Evolutionary conservation across 2,888 invertebrate genomes (phyloP), one percentile per base, ranked within the genome.

Genomic region (Sphaeridia pumilis): DNA sequence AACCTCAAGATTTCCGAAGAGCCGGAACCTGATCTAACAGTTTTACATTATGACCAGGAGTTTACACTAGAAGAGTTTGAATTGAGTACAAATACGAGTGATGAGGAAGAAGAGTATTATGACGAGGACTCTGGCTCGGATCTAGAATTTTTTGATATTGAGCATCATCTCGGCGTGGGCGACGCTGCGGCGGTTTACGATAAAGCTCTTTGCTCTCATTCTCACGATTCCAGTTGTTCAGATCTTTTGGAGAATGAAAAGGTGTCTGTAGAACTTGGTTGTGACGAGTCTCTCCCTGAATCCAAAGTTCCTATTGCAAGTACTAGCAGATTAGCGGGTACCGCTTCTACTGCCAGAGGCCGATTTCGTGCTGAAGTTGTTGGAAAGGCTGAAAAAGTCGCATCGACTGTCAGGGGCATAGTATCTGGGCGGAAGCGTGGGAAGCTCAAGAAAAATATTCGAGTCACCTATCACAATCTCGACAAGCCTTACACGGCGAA

Each of bases 51-150:
- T 36, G 57, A 62, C 22, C 60, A 60, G 27, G 63, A 65, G 43
- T 65, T 65, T 55, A 57, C 57, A 21, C 41, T 65, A 24, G 64
- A 65, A 47, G 64, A 65, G 55, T 65, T 65, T 54, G 64, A 65
- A 51, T 61, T 63, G 50, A 61, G 59, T 28, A 55, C 61, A 24
- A 55, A 55, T 42, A 60, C 58, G 10, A 58, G 59, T 54, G 62
- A 62, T 42, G 62, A 62, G 41, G 60, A 61, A 36, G 54, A 52
- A 22, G 49, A 46, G 22, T 54, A 56, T 35, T 47, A 49, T 44
- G 50, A 49, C 38, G 57, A 53, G n/a, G 57, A 57, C 25, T 60
- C 63, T 12, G 61, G 56, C 5, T 61, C 62, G 1, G 64, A 65
- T 49, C 56, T 65, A 24, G 63, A 65, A 46, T 63, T 65, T 54